Conservation (phyloP, 2,888 invertebrate genomes). For the Melanotus villosus region DNA sequence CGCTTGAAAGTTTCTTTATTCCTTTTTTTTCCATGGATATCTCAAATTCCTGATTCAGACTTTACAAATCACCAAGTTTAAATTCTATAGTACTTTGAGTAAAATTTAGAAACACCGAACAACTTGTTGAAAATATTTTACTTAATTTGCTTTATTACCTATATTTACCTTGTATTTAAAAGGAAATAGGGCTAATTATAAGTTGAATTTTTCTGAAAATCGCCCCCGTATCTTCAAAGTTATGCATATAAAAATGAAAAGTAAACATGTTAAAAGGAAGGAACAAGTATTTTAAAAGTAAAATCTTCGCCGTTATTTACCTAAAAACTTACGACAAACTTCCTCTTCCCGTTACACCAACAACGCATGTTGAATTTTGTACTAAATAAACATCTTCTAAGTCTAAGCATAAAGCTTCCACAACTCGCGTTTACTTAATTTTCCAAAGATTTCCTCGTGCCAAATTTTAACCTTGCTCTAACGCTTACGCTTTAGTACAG, state of each 20-base stretch:
- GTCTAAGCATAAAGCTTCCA: background rate
- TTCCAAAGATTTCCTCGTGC: background rate
- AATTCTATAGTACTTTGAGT: too few species aligned
- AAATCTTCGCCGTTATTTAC: background rate
- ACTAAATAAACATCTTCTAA: background rate
- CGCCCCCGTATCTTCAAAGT: background rate
- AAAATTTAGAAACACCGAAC: too few species aligned
- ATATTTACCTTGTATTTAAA: too few species aligned
- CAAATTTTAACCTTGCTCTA: background rate
- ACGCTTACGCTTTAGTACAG: background rate
- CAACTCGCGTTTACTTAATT: background rate
- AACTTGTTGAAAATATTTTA: too few species aligned
- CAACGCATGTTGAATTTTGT: constrained; percentile 6
- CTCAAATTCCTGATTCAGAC: too few species aligned
- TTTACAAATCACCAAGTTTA: too few species aligned
- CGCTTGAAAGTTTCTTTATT: too few species aligned
- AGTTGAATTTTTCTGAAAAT: too few species aligned
- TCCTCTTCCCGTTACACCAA: background rate
- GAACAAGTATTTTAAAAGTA: background rate
- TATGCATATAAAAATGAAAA: constrained; percentile 1
- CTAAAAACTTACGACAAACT: background rate
- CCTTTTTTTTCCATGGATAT: too few species aligned
- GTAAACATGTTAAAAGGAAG: background rate
- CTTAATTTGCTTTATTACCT: too few species aligned
- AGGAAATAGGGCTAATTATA: too few species aligned